Percentiles rank a stretch among this genome's conserved stretches.
These are phyloP conservation scores for Spinus olivaceus DNA, from an alignment of 2,797 vertebrate species.

Conservation along the genomic window DNA sequence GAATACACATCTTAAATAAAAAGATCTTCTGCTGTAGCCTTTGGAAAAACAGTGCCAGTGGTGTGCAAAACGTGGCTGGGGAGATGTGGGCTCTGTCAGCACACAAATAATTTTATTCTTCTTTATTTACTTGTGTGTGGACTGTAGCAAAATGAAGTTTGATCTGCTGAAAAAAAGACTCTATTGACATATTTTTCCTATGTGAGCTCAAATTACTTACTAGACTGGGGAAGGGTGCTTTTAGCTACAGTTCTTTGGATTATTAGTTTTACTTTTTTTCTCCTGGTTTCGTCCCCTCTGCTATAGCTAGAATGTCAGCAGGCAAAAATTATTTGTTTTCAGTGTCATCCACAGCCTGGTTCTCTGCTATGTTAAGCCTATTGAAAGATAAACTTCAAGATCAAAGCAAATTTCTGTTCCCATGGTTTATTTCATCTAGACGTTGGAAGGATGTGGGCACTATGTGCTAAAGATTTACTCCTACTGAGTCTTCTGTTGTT, in stretches of 20 bases:
- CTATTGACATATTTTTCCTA: neutral
- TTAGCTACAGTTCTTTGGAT: neutral
- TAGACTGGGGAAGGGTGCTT: neutral
- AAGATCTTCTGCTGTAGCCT: neutral
- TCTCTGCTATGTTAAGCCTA: neutral
- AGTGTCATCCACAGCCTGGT: neutral
- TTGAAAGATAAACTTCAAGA: conserved; percentile 32
- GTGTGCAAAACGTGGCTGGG: neutral
- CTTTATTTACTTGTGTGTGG: neutral
- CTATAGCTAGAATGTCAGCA: neutral
- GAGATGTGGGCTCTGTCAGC: neutral
- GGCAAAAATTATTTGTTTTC: conserved; percentile 4
- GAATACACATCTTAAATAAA: conserved; percentile 8
- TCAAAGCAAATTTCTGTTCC: conserved; percentile 43
- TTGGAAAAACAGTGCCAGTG: neutral
- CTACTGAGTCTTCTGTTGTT: conserved; percentile 26
- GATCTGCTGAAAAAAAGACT: conserved; percentile 1
- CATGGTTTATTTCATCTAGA: conserved; percentile 17
- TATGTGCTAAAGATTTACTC: conserved; percentile 3
- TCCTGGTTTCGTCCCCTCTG: neutral
- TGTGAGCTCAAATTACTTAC: neutral
- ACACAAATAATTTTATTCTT: neutral
- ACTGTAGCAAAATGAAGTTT: neutral
- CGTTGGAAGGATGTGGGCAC: neutral
- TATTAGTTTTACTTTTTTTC: neutral